Conservation (phyloP, 2,797 vertebrate genomes). For the Rhynchotus rufescens region DNA sequence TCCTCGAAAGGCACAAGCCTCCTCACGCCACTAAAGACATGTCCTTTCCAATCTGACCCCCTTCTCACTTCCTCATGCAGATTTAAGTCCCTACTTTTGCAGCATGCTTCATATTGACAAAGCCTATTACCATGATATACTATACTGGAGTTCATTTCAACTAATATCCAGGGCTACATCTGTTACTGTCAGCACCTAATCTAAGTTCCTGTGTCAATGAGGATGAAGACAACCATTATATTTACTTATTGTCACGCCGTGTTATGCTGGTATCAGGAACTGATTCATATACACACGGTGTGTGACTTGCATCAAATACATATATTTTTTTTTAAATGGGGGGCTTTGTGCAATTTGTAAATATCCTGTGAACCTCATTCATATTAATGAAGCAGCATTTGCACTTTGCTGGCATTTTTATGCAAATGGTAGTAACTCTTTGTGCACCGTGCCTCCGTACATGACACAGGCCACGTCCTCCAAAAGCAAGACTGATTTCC, state of each 20-base stretch:
- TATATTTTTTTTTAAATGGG: conserved; percentile 58
- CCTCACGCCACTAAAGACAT: not conserved
- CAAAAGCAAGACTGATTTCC: not conserved
- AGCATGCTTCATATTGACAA: conserved; percentile 72
- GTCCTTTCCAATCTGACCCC: conserved; percentile 37
- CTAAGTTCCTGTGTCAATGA: not conserved
- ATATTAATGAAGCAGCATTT: conserved; percentile 51
- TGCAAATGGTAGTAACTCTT: conserved; percentile 43
- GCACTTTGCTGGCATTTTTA: conserved; percentile 36
- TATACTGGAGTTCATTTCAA: conserved; percentile 55
- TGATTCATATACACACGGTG: conserved; percentile 14
- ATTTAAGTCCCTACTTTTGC: conserved; percentile 54
- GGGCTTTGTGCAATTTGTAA: conserved; percentile 55
- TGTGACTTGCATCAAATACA: conserved; percentile 64
- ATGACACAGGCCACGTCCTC: not conserved
- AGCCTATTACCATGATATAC: conserved; percentile 73
- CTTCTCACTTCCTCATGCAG: conserved; percentile 46
- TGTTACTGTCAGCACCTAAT: conserved; percentile 38
- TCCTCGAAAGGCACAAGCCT: conserved; percentile 17
- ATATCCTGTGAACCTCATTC: conserved; percentile 62
- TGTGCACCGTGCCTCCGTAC: not conserved
- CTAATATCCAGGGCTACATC: conserved; percentile 41
- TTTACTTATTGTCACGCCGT: conserved; percentile 18
- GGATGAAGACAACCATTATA: conserved; percentile 51
- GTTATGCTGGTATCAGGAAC: conserved; percentile 45